These are phyloP conservation scores for Chrysaora quinquecirrha DNA, from an alignment of 30 jellyfish, hydroid and myxozoan species.

Conservation along the genomic window DNA sequence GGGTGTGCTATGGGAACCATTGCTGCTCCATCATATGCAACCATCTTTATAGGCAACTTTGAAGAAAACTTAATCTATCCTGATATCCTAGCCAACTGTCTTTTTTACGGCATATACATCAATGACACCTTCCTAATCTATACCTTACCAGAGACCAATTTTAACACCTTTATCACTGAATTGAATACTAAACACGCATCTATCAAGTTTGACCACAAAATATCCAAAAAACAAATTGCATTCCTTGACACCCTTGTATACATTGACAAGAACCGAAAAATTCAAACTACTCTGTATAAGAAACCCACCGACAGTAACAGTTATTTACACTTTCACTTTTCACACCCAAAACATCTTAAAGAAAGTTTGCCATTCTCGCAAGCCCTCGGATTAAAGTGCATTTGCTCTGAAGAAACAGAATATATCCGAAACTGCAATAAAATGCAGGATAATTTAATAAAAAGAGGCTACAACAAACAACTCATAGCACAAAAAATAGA, in stretches of 20 bases:
- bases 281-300: neutral
- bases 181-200: neutral
- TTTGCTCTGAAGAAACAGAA: conserved; percentile 34
- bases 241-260: neutral
- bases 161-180: neutral
- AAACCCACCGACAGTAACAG: neutral
- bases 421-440: conserved; percentile 2
- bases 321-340: neutral
- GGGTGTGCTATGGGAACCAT: no score
- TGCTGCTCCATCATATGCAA: no score
- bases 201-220: neutral
- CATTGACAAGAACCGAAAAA: neutral
- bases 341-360: conserved; percentile 19
- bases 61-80: no score
- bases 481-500: conserved; percentile 5
- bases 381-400: neutral
- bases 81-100: neutral
- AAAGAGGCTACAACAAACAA: conserved; percentile 12
- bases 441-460: neutral
- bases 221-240: neutral
- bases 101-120: neutral
- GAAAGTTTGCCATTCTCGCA: conserved; percentile 14
- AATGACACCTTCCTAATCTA: neutral
- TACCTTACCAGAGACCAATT: neutral
- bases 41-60: no score